Evolutionary conservation across 2,113 vertebrate genomes (phyloP).

Genomic region (Hemicordylus capensis): DNA sequence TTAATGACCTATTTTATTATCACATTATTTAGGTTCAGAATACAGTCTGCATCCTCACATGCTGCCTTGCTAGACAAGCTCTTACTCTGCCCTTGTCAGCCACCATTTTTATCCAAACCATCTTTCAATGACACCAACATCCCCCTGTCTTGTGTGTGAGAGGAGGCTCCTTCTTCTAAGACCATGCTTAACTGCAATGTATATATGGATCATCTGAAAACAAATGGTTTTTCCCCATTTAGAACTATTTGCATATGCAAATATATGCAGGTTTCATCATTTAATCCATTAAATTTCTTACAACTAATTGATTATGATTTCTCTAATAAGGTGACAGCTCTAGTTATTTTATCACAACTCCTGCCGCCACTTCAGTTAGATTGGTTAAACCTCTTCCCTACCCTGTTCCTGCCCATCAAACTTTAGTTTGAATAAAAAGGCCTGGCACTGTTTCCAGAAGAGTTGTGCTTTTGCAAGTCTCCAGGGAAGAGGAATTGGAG

Average conservation of each 20-base stretch:
- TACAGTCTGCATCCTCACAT: too few relatives aligned
- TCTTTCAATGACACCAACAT: too few relatives aligned
- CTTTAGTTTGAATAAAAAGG: background rate
- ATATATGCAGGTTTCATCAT: background rate
- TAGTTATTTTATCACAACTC: background rate
- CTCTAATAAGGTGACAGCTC: background rate
- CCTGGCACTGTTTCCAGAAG: background rate
- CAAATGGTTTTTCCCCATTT: too few relatives aligned
- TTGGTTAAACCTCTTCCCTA: background rate
- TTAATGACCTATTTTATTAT: too few relatives aligned
- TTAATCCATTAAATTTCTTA: background rate
- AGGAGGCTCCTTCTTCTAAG: constrained; percentile 17
- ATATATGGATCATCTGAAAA: too few relatives aligned
- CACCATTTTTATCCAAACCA: too few relatives aligned
- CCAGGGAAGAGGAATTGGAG: background rate
- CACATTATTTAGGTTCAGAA: too few relatives aligned
- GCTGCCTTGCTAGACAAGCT: too few relatives aligned
- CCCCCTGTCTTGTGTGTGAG: too few relatives aligned
- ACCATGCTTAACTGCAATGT: constrained; percentile 38
- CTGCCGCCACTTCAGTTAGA: background rate
- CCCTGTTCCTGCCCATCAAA: background rate
- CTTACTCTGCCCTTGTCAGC: too few relatives aligned
- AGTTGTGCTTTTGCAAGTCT: background rate
- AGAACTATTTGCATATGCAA: too few relatives aligned
- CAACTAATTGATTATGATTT: background rate